phyloP scores from a whole-genome alignment of 2,888 invertebrate species.

The Microplitis deprimator region DNA sequence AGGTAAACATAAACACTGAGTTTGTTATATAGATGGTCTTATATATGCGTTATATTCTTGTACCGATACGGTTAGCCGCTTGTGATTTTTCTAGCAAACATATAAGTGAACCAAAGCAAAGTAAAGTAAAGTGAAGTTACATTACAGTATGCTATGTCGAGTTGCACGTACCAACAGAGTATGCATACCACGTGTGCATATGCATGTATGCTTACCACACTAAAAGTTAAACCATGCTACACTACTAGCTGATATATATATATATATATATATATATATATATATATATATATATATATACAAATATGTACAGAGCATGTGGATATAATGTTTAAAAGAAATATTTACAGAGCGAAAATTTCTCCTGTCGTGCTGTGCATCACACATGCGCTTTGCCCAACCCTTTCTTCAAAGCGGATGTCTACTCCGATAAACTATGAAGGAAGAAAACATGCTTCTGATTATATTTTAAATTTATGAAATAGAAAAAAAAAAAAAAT shows the following conservation, averaged over 20 bases:
- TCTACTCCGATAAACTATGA: slow-evolving; percentile 10
- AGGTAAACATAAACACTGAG: slow-evolving; percentile 13
- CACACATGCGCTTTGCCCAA: slow-evolving; percentile 16
- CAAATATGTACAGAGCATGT: slow-evolving; percentile 28
- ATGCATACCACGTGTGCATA: slow-evolving; percentile 48
- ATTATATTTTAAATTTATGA: slow-evolving; percentile 7
- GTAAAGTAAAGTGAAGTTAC: not conserved
- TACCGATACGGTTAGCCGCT: slow-evolving; percentile 38
- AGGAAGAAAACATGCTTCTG: slow-evolving; percentile 8
- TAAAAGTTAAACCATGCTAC: not conserved
- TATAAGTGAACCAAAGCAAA: slow-evolving; percentile 18
- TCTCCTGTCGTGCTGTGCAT: slow-evolving; percentile 26
- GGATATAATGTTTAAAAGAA: slow-evolving; percentile 45
- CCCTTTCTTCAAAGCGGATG: slow-evolving; percentile 7
- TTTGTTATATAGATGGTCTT: not conserved
- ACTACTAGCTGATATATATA: too few relatives aligned
- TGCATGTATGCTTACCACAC: slow-evolving; percentile 26
- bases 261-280: too few relatives aligned
- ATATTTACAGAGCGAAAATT: slow-evolving; percentile 46
- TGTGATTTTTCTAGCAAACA: slow-evolving; percentile 44
- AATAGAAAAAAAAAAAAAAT: not conserved
- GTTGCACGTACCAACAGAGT: slow-evolving; percentile 17
- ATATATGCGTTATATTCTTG: slow-evolving; percentile 22
- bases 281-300: too few relatives aligned
- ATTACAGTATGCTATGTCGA: not conserved